Conservation (phyloP, 2,113 vertebrate species). For the Poicephalus meyeri region DNA sequence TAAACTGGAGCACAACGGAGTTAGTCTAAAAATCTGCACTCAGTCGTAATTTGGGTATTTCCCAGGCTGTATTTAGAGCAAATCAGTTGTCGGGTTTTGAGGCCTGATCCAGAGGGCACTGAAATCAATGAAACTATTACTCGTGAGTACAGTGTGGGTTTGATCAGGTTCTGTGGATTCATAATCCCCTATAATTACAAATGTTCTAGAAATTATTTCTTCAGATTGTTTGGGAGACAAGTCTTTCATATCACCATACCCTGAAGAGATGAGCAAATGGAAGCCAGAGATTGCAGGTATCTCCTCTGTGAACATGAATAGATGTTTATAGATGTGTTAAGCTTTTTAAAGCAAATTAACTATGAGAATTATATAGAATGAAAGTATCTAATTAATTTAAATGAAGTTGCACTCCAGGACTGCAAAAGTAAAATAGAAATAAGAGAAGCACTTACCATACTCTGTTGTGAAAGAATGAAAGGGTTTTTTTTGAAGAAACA, state of each 20-base stretch:
- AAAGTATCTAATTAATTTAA: not conserved
- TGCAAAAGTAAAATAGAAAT: not conserved
- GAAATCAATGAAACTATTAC: not conserved
- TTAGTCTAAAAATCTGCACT: not conserved
- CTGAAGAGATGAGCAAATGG: not conserved
- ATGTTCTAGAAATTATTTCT: not conserved
- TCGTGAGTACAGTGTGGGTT: not conserved
- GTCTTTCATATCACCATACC: not conserved
- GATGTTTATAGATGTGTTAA: not conserved
- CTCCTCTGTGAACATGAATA: not conserved
- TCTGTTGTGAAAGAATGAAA: not conserved
- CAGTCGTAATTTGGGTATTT: not conserved
- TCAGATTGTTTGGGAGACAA: not conserved
- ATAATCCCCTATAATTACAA: not conserved
- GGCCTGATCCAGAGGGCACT: not conserved
- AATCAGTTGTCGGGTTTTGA: not conserved
- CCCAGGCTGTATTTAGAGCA: not conserved
- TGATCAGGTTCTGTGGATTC: not conserved
- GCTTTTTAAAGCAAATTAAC: not conserved
- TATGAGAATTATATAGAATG: not conserved
- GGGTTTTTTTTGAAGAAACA: not conserved
- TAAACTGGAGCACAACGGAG: not conserved
- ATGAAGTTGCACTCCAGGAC: not conserved
- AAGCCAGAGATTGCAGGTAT: not conserved
- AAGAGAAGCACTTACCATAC: not conserved